Evolutionary conservation across 1,140 invertebrate species (phyloP), one percentile per base, ranked within the genome.

Genomic region (Tetragnatha versicolor): DNA sequence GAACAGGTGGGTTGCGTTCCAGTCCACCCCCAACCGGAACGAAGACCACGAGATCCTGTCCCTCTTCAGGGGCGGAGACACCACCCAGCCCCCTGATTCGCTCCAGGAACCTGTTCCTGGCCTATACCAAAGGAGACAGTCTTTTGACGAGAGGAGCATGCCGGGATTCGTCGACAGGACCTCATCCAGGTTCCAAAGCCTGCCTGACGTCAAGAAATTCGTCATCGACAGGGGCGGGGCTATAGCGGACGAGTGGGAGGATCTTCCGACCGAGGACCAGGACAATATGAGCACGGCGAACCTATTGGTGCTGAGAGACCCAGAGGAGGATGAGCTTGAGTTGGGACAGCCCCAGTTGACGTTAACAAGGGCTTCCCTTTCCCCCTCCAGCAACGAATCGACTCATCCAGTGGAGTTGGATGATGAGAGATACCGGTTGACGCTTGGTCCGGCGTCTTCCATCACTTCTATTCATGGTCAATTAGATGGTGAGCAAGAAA

Each of bases 221-320:
- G 73, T 22, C 5, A 20, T 39, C 5, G 73, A 77, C n/a, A 76
- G 29, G 51, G 72, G 60, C 3, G 72, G 3, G 22, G 47, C 9
- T 3, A 29, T 66, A 3, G 7, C 20, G 14, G 37, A 42, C 10
- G 60, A 66, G 12, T 65, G 29, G 35, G 61, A 65, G 2, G 73
- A 77, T 5, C 3, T 53, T 2, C 14, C 33, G 12, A 27, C 27
- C 7, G 73, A 77, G 20, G 47, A 65, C 42, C 73, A 65, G 45
- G 73, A 77, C 7, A 77, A 77, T 42, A 7, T 77, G 20, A 77
- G 73, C 47, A 77, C 73, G 5, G 73, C 73, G 9, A 77, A 77
- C 22, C 31, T 77, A 6, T 25, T 77, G n/a, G 25, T 77, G 29
- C 10, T 55, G 4, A 27, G 33, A 12, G 69, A 73, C 17, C 51